phyloP scores from a whole-genome alignment of 2,797 vertebrate species.

The Pangasius mekongensis region DNA sequence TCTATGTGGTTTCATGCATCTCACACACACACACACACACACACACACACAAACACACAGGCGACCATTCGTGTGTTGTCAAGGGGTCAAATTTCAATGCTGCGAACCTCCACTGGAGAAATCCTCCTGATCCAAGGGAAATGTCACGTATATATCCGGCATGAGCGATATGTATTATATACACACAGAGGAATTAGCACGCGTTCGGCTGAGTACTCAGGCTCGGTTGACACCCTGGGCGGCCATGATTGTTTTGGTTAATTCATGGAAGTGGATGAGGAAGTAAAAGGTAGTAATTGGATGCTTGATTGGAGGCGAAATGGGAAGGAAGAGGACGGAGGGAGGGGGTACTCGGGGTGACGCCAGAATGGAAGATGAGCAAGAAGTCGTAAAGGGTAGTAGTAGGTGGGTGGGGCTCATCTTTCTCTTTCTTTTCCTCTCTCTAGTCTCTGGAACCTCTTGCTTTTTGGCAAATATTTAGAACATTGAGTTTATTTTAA shows the following conservation, averaged over 20 bases:
- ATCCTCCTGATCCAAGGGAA: not conserved
- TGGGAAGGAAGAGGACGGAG: slow-evolving; percentile 3
- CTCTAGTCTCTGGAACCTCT: not conserved
- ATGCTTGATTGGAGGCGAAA: slow-evolving; percentile 23
- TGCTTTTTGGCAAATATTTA: not conserved
- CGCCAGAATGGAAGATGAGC: slow-evolving; percentile 57
- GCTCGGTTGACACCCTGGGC: slow-evolving; percentile 21
- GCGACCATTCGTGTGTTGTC: not conserved
- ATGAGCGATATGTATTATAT: not conserved
- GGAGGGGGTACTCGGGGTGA: not conserved
- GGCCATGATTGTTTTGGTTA: slow-evolving; percentile 39
- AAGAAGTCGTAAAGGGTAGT: slow-evolving; percentile 48
- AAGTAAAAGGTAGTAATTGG: slow-evolving; percentile 29
- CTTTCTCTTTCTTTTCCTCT: slow-evolving; percentile 46
- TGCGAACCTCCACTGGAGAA: not conserved
- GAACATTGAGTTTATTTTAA: no score
- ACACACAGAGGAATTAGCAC: not conserved
- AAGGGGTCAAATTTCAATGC: slow-evolving; percentile 11
- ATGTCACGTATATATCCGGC: not conserved
- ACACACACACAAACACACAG: not conserved
- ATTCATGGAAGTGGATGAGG: slow-evolving; percentile 18
- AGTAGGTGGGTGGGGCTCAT: slow-evolving; percentile 64
- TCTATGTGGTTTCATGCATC: slow-evolving; percentile 6
- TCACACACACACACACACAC: slow-evolving; percentile 1
- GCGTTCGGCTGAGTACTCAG: not conserved